Base-by-base conservation (phyloP, 2,888 invertebrate species). In the Mythimna vitellina region DNA sequence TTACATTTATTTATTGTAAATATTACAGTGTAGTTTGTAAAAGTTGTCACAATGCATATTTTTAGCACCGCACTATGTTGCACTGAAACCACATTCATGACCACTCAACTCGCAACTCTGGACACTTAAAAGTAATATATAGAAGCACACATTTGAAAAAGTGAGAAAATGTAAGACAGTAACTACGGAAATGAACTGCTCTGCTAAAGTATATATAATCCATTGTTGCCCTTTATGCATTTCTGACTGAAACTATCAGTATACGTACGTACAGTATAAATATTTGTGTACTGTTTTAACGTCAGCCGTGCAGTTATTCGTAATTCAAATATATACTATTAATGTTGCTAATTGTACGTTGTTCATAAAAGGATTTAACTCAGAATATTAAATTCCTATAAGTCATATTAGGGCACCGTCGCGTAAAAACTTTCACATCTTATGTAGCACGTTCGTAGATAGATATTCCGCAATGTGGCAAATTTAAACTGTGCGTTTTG, bases 371-470 rank as follows among this genome's bases (percentile, higher is more conserved):
- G 38, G n/a, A 29, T 65, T 38, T 29, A 35, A 38, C 54, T 49
- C 29, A 20, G 53, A 22, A 54, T 29, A 49, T 38, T 54, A 22
- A 49, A 61, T 35, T 54, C 17, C 20, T 7, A 32, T 12, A n/a
- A 57, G 20, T 32, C 22, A n/a, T 29, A 29, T 54, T 46, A 53
- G 42, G 73, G 35, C 29, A 49, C 14, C 61, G 60, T 51, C 38
- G 29, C 29, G 62, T 74, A 42, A 10, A 42, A 35, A 4, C 29
- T 32, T 75, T 53, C 51, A 51, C 56, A 42, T 66, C n/a, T 32
- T 25, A 57, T 62, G 42, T 75, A 67, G 76, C 61, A 62, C 57
- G 51, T 51, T 74, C 10, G 29, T 74, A 62, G 57, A 62, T 74
- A 62, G 57, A 62, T 62, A 67, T 53, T 57, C 51, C 22, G 35